phyloP scores from a whole-genome alignment of 2,113 vertebrate genomes.

The Pluvialis apricaria region DNA sequence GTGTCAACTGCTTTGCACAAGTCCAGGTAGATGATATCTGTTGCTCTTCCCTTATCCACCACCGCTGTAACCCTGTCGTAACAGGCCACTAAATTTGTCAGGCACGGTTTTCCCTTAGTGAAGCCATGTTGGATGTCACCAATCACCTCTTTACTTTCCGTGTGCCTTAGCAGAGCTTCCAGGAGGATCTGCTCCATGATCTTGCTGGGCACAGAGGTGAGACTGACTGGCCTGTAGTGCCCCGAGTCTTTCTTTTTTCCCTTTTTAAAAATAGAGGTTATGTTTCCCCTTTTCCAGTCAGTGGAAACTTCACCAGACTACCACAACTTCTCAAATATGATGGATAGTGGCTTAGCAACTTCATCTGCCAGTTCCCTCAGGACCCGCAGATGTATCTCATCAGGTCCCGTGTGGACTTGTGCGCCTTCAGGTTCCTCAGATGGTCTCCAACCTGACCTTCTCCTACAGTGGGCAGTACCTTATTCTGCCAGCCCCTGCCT shows the following conservation, averaged over 20 bases:
- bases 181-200: neutral
- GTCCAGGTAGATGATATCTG: neutral
- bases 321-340: neutral
- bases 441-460: no score
- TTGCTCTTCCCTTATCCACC: neutral
- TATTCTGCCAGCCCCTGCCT: no score
- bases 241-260: neutral
- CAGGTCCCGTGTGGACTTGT: no score
- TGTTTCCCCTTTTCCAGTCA: neutral
- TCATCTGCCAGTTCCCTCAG: neutral
- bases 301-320: neutral
- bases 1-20: no score
- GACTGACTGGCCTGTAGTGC: neutral
- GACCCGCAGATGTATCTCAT: no score
- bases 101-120: neutral
- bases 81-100: neutral
- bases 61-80: neutral
- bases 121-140: neutral
- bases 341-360: neutral
- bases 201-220: neutral
- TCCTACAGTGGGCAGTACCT: no score
- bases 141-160: neutral
- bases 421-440: no score
- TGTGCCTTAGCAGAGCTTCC: neutral
- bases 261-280: neutral